phyloP scores from a whole-genome alignment of 2,113 vertebrate genomes.

The Struthio camelus region DNA sequence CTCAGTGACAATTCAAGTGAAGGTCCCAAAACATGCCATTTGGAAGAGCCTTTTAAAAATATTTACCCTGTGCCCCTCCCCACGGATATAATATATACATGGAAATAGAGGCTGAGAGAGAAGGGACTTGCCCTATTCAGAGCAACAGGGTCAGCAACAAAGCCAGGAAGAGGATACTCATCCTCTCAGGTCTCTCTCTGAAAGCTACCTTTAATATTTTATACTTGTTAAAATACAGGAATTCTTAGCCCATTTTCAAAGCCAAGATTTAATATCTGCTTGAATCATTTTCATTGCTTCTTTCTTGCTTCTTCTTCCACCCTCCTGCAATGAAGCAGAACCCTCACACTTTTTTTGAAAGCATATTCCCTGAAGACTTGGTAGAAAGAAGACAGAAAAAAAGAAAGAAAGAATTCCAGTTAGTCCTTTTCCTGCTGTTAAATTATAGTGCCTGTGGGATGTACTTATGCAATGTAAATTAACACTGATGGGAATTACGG shows the following conservation, averaged over 20 bases:
- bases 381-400: neutral
- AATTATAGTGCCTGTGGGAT: neutral
- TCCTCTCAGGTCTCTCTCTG: neutral
- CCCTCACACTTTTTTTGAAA: neutral
- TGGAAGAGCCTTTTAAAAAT: neutral
- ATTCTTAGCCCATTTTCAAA: neutral
- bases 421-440: neutral
- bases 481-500: neutral
- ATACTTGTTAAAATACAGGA: neutral
- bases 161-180: neutral
- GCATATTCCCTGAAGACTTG: neutral
- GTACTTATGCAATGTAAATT: neutral
- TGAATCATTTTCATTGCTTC: neutral
- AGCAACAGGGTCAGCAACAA: neutral
- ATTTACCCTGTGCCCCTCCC: neutral
- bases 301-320: neutral
- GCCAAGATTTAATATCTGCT: neutral
- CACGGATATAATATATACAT: no score
- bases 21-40: neutral
- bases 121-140: neutral
- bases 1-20: neutral
- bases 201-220: neutral
- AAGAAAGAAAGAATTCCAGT: neutral
- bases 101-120: neutral
- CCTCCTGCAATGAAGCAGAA: neutral